Base-by-base conservation (phyloP, 2,888 invertebrate genomes). In the Celastrina argiolus region DNA sequence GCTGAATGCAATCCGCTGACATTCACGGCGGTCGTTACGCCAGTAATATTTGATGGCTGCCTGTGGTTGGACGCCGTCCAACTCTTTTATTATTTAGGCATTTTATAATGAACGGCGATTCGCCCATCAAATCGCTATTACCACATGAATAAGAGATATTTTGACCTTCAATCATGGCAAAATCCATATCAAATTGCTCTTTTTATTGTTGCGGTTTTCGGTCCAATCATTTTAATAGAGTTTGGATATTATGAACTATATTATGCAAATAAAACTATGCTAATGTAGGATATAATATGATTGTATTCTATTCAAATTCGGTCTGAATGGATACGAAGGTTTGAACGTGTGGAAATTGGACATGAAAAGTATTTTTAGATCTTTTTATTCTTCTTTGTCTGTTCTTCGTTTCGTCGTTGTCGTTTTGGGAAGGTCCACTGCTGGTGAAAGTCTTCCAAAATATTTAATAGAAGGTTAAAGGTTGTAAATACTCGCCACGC, bases 41-140 rank as follows among this genome's bases (percentile, higher is more conserved):
- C 10, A 34, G 59, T 61, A 39, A 39, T 61, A 61, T 39, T 39
- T 61, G 61, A 61, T 61, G 61, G 14, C 5, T 59, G 16, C 12
- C 39, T 22, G 61, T 36, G 61, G 36, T 22, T 39, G 22, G 36
- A 18, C 18, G 22, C 18, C 12, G 59, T 61, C 61, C 36, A 34
- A 61, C 12, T 39, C 22, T 18, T n/a, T 58, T 58, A 61, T 61
- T 34, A 61, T 61, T 39, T 36, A 61, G 22, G 22, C 61, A 31
- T 16, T 59, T 31, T 59, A 34, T 59, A 59, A 34, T 34, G 18
- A 34, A 31, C 31, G 18, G 18, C 34, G 18, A 59, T 10, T 58
- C 16, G 10, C 58, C 34, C 58, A 16, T 58, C 34, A 34, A 16
- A 34, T 34, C 59, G 16, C 59, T 31, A 34, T 59, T 58, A 58